These are phyloP conservation scores for Montipora sp. DNA, from an alignment of 64 coral and sea anemone genomes.

Conservation along the genomic window DNA sequence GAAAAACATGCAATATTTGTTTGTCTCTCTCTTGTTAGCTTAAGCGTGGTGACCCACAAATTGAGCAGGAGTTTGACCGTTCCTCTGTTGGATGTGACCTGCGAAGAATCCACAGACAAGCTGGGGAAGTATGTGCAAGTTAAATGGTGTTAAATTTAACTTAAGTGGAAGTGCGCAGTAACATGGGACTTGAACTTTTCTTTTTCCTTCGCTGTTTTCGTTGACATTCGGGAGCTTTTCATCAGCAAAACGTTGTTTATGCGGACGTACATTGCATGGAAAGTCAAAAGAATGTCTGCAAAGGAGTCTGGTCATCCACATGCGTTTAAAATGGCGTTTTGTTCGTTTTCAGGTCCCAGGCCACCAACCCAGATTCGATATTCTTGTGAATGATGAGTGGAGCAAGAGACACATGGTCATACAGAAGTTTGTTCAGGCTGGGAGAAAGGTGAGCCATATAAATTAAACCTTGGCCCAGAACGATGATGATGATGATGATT, in stretches of 20 bases:
- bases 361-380: constrained; percentile 88
- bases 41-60: constrained; percentile 82
- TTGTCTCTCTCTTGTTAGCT: constrained; percentile 43
- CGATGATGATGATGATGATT: no score
- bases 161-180: no score
- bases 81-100: constrained; percentile 84
- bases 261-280: no score
- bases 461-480: background rate
- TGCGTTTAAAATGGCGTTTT: background rate
- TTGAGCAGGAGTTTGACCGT: constrained; percentile 78
- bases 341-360: constrained; percentile 53
- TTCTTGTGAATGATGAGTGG: constrained; percentile 98
- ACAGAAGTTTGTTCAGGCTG: constrained; percentile 91
- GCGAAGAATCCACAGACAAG: constrained; percentile 92
- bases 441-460: constrained; percentile 61
- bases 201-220: no score
- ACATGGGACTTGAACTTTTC: no score
- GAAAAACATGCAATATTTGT: background rate
- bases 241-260: no score
- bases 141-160: background rate
- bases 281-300: no score
- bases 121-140: constrained; percentile 67
- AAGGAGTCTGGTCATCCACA: no score
- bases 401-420: constrained; percentile 94
- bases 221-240: no score